phyloP scores from a whole-genome alignment of 2,888 invertebrate genomes.

The Eupithecia tripunctaria region DNA sequence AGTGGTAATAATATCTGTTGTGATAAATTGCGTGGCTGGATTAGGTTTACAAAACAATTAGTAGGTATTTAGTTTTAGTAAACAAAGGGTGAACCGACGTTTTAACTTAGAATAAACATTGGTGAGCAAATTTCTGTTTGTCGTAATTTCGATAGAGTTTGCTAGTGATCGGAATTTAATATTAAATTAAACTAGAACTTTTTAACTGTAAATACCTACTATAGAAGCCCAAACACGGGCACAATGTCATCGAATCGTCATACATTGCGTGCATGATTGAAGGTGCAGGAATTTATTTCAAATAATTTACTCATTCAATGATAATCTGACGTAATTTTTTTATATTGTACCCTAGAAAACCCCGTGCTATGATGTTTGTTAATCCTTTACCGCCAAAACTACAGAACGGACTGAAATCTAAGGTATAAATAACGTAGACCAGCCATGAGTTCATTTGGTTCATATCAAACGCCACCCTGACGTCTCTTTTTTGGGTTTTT shows the following conservation, averaged over 20 bases:
- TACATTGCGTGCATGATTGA: no score
- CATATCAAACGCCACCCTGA: no score
- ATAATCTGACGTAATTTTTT: no score
- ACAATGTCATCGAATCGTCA: no score
- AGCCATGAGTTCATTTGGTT: no score
- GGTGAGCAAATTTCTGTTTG: background rate
- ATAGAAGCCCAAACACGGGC: no score
- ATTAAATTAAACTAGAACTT: background rate
- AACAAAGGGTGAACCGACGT: background rate
- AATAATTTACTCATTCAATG: no score
- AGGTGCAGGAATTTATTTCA: background rate
- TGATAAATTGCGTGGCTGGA: constrained; percentile 36
- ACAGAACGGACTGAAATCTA: background rate
- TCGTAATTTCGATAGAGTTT: background rate
- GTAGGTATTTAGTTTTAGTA: constrained; percentile 12
- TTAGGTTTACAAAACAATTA: constrained; percentile 28
- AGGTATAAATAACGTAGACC: no score
- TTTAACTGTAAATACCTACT: background rate
- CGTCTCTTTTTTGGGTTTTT: no score
- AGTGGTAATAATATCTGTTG: constrained; percentile 41
- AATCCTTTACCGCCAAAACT: background rate
- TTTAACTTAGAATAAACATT: constrained; percentile 1
- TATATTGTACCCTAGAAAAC: no score
- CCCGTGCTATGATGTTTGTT: no score
- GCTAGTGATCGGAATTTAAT: background rate